Evolutionary conservation across 2,888 invertebrate species (phyloP).

Genomic region (Nasonia oneida): DNA sequence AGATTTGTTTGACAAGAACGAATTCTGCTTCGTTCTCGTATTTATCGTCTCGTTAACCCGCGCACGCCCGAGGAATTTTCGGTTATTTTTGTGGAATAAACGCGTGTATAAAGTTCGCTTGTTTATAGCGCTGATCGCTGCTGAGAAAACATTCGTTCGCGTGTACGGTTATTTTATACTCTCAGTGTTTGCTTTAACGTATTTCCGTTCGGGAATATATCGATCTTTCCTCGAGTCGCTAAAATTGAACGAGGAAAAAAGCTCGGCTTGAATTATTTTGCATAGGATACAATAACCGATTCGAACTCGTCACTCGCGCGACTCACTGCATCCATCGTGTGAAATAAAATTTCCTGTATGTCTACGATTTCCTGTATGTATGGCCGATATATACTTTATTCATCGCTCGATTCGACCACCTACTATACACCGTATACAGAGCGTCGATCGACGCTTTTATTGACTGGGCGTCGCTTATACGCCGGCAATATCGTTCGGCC

Average conservation of each 20-base stretch:
- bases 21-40: neutral
- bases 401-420: neutral
- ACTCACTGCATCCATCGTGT: neutral
- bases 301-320: neutral
- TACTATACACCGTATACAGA: neutral
- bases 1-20: slow-evolving; percentile 55
- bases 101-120: slow-evolving; percentile 10
- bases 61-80: slow-evolving; percentile 1
- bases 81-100: slow-evolving; percentile 34
- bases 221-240: slow-evolving; percentile 8
- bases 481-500: neutral
- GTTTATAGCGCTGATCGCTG: slow-evolving; percentile 25
- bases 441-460: slow-evolving; percentile 7
- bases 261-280: neutral
- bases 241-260: slow-evolving; percentile 26
- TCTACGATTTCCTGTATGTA: neutral
- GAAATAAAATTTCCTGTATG: neutral
- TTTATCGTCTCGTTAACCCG: neutral
- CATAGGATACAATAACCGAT: no score
- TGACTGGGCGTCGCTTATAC: slow-evolving; percentile 1
- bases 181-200: neutral
- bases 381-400: neutral
- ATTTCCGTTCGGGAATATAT: slow-evolving; percentile 20
- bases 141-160: slow-evolving; percentile 29
- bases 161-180: neutral